These are phyloP conservation scores for Onychostoma macrolepis DNA, from an alignment of 2,113 vertebrate species.

Conservation along the genomic window DNA sequence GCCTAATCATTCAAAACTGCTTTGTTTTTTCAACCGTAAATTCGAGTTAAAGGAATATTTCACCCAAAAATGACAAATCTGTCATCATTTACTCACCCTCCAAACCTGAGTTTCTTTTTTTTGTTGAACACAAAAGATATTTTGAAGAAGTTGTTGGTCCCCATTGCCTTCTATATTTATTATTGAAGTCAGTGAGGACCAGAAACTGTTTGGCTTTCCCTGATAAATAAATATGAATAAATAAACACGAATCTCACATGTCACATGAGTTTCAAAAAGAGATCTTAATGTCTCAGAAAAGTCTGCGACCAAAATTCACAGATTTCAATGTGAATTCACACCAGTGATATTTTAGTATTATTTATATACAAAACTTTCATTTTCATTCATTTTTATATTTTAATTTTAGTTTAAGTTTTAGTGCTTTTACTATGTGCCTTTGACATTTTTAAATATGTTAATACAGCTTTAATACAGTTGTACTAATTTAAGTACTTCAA, in stretches of 20 bases:
- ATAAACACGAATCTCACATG: too few relatives aligned
- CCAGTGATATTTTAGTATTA: not conserved
- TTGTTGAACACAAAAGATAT: not conserved
- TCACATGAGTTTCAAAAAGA: too few relatives aligned
- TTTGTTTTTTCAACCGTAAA: not conserved
- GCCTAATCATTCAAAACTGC: conserved; percentile 8
- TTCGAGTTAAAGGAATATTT: not conserved
- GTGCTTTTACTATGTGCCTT: not conserved
- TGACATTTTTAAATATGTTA: not conserved
- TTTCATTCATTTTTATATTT: too few relatives aligned
- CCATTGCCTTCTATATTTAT: too few relatives aligned
- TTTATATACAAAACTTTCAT: not conserved
- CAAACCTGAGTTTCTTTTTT: too few relatives aligned
- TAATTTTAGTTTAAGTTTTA: too few relatives aligned
- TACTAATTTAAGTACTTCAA: not conserved
- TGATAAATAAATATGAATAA: too few relatives aligned
- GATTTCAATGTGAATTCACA: not conserved
- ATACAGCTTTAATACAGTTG: not conserved
- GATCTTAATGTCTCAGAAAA: not conserved
- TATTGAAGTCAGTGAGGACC: not conserved
- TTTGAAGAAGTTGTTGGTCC: not conserved
- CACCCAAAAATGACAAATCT: not conserved
- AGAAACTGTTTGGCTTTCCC: not conserved
- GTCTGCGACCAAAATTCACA: not conserved
- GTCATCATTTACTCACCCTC: not conserved